A percentile compares a stretch with the other conserved stretches of the same genome.
Evolutionary conservation across 2,888 invertebrate species (phyloP).

Genomic region (Sympetrum striolatum): DNA sequence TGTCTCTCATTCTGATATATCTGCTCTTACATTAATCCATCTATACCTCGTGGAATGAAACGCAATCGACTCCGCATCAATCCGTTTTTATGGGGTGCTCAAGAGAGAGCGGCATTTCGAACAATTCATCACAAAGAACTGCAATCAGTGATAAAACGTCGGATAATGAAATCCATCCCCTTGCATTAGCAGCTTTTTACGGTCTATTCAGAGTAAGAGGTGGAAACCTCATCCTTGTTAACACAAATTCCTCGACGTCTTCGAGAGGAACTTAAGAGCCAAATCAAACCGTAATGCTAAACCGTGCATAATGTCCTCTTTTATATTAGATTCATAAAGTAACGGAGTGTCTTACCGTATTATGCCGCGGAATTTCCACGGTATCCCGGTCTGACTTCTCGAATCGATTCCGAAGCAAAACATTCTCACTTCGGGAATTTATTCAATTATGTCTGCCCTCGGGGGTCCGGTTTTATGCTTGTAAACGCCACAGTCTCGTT

Average conservation of each 20-base stretch:
- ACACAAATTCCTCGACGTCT: neutral
- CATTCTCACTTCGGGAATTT: neutral
- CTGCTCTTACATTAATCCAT: no score
- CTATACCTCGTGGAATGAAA: no score
- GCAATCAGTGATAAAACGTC: neutral
- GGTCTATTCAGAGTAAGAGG: neutral
- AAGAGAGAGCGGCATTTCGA: no score
- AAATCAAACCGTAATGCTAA: neutral
- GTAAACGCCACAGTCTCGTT: neutral
- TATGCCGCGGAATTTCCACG: neutral
- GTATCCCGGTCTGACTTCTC: neutral
- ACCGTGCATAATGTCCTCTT: neutral
- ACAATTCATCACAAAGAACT: neutral
- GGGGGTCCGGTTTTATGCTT: slow-evolving; percentile 2
- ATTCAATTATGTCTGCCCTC: neutral
- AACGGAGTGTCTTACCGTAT: neutral
- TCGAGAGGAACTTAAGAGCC: neutral
- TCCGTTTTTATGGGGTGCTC: no score
- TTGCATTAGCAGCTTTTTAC: neutral
- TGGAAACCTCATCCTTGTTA: neutral
- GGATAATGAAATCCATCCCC: neutral
- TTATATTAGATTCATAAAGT: neutral
- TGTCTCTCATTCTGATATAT: no score
- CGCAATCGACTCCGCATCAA: no score
- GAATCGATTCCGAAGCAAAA: neutral